Evolutionary conservation across 2,797 vertebrate genomes (phyloP), one percentile per base, ranked within the genome.

Genomic region (Champsocephalus gunnari): DNA sequence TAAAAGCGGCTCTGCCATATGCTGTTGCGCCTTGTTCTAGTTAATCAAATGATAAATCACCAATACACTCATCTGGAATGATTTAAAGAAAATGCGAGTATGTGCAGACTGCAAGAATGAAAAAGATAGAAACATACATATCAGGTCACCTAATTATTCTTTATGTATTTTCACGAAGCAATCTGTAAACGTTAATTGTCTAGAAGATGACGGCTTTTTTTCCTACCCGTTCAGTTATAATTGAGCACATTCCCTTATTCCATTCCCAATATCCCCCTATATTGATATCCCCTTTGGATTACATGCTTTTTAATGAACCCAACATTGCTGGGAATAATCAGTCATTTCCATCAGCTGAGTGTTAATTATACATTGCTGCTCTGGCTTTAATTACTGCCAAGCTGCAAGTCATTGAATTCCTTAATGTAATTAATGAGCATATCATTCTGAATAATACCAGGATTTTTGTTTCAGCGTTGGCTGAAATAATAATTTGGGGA

Each of bases 1-100:
- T 75, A 81, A 88, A 90, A 79, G 83, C 79, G 75, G 64, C 63
- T 63, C 75, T 80, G 81, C 93, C 92, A 90, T 93, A 89, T 94
- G 93, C 83, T 55, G 55, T 70, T 49, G 87, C 87, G 92, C 92
- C 91, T 92, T 74, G 86, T 80, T 90, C 65, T 70, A 84, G 87
- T 94, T 94, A 79, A 87, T 81, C 66, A 73, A 81, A 86, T 86
- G 80, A 84, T 87, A 85, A 88, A 88, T 86, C 71, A 67, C 66
- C 55, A 54, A 73, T 55, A 41, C 32, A 48, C 65, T 87, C 80
- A 86, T 81, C 72, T 82, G 72, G 83, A 70, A 54, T 73, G 50
- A 66, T 54, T 88, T 80, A 79, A 75, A 66, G n/a, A 12, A 75
- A 75, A 54, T 1, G 17, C 55, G 17, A 1, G 12, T 10, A 54